phyloP scores from a whole-genome alignment of 1,140 invertebrate genomes.

The Caenorhabditis remanei region DNA sequence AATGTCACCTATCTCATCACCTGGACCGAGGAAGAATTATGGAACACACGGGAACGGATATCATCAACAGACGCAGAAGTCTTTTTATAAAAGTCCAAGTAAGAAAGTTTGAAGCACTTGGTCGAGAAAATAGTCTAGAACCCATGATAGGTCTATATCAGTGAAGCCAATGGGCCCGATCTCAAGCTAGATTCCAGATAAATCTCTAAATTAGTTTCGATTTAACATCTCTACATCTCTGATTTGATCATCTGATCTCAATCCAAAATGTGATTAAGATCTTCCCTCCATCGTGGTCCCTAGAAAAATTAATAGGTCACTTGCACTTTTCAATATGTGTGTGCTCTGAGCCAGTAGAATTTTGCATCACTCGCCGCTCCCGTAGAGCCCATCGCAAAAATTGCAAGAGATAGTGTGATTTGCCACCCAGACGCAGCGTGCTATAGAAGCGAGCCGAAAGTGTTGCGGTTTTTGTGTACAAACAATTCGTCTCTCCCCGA shows the following conservation, averaged over 20 bases:
- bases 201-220: no score
- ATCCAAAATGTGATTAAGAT: no score
- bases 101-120: background rate
- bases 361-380: constrained; percentile 48
- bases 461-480: constrained; percentile 52
- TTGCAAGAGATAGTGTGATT: background rate
- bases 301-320: constrained; percentile 25
- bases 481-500: constrained; percentile 5
- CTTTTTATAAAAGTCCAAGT: constrained; percentile 26
- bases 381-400: background rate
- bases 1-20: constrained; percentile 26
- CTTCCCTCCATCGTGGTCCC: background rate
- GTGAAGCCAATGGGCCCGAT: background rate
- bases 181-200: no score
- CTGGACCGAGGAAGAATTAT: background rate
- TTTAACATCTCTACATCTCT: no score
- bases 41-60: background rate
- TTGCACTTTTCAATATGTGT: constrained; percentile 42
- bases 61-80: background rate
- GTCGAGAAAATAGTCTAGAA: background rate
- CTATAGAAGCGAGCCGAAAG: background rate
- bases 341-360: constrained; percentile 30
- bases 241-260: no score
- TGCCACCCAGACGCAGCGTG: background rate
- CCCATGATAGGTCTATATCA: no score